Evolutionary conservation across 2,797 vertebrate genomes (phyloP).

Genomic region (Tauraco hartlaubi): DNA sequence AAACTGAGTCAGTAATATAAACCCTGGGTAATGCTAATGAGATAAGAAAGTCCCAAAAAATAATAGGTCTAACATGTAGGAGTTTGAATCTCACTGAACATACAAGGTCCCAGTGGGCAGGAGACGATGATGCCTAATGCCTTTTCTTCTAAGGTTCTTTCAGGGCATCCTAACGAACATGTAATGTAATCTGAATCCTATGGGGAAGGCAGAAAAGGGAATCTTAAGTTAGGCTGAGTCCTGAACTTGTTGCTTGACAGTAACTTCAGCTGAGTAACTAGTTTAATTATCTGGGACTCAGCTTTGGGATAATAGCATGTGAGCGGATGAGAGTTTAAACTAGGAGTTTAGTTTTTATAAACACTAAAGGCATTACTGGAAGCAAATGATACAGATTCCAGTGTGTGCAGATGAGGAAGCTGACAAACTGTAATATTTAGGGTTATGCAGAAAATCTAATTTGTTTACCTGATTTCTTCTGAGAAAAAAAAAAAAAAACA

Average conservation of each 20-base stretch:
- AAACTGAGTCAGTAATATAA: not conserved
- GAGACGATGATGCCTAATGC: not conserved
- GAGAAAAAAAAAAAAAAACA: accelerated
- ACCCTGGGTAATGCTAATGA: not conserved
- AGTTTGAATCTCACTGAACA: not conserved
- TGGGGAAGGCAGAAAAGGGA: not conserved
- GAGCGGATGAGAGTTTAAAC: not conserved
- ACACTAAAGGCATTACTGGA: not conserved
- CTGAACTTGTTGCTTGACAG: not conserved
- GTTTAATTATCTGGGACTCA: not conserved
- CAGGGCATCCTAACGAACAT: not conserved
- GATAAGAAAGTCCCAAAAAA: not conserved
- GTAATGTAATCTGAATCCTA: not conserved
- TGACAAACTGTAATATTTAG: not conserved
- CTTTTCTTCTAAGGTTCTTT: not conserved
- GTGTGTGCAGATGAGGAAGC: accelerated
- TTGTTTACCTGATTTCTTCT: not conserved
- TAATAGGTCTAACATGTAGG: no score
- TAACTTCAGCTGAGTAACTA: not conserved
- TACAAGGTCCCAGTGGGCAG: not conserved
- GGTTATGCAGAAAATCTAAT: not conserved
- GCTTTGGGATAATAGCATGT: not conserved
- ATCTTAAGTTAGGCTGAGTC: not conserved
- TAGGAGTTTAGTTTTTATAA: not conserved
- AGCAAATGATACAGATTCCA: not conserved